A percentile compares a stretch with the other conserved stretches of the same genome.
phyloP scores from a whole-genome alignment of 2,888 invertebrate species.

The Stenolophus ochropezus region DNA sequence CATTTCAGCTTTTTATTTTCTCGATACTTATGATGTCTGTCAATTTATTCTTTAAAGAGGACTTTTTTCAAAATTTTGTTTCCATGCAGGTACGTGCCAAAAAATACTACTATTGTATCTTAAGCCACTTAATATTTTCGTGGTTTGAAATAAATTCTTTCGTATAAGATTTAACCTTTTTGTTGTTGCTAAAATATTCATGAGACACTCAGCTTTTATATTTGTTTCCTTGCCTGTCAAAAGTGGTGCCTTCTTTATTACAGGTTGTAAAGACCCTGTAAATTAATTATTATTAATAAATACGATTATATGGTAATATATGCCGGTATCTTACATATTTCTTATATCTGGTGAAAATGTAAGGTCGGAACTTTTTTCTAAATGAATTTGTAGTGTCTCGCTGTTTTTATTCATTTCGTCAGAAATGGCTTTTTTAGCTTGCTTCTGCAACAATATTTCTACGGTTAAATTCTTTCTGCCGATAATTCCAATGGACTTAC shows the following conservation, averaged over 20 bases:
- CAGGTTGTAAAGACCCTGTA: neutral
- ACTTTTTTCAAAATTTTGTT: neutral
- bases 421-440: neutral
- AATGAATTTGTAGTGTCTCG: neutral
- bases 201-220: constrained; percentile 4
- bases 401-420: neutral
- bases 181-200: neutral
- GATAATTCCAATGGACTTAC: neutral
- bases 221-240: neutral
- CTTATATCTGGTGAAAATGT: neutral
- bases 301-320: neutral
- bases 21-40: neutral
- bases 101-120: neutral
- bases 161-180: constrained; percentile 1
- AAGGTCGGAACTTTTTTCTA: neutral
- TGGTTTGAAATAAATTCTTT: neutral
- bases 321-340: neutral
- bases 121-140: neutral
- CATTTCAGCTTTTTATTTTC: neutral
- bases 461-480: neutral
- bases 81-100: neutral
- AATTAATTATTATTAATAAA: neutral
- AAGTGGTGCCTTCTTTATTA: neutral
- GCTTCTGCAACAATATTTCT: neutral
- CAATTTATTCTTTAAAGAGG: neutral